Conservation (phyloP, 1,140 invertebrate species). For the Saccostrea echinata region DNA sequence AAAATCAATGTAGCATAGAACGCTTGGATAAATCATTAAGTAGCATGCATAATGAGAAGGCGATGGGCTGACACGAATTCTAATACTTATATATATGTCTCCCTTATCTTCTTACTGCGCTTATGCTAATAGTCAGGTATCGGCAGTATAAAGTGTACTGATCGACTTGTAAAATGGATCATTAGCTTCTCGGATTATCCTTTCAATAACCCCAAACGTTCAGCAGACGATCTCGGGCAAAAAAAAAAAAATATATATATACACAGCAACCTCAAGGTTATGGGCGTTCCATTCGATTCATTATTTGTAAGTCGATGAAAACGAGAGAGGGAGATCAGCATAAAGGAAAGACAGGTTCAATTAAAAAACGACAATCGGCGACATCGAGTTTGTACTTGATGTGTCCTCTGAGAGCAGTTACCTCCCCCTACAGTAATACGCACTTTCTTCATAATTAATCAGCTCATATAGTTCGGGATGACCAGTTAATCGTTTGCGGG, state of each 20-base stretch:
- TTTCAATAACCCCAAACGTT: neutral
- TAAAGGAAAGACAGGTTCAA: neutral
- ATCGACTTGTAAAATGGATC: slow-evolving; percentile 20
- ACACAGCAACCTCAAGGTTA: slow-evolving; percentile 1
- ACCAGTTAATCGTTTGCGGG: slow-evolving; percentile 11
- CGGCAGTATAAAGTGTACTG: slow-evolving; percentile 19
- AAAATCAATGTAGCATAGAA: slow-evolving; percentile 32
- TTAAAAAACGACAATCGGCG: neutral
- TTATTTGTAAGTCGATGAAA: neutral
- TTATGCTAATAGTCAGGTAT: slow-evolving; percentile 23
- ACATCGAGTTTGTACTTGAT: neutral
- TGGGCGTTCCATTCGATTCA: neutral
- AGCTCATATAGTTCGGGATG: slow-evolving; percentile 21
- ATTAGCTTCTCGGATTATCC: slow-evolving; percentile 14
- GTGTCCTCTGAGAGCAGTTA: neutral
- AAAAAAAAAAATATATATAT: too few species aligned
- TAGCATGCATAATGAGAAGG: neutral
- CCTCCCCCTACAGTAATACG: neutral
- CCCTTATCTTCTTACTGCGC: neutral
- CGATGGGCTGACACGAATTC: neutral
- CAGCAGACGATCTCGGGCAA: neutral
- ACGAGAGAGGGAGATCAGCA: neutral
- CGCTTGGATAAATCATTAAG: neutral
- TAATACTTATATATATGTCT: neutral
- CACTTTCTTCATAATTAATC: slow-evolving; percentile 29